Evolutionary conservation across 2,113 vertebrate species (phyloP).

Genomic region (Electrona antarctica): DNA sequence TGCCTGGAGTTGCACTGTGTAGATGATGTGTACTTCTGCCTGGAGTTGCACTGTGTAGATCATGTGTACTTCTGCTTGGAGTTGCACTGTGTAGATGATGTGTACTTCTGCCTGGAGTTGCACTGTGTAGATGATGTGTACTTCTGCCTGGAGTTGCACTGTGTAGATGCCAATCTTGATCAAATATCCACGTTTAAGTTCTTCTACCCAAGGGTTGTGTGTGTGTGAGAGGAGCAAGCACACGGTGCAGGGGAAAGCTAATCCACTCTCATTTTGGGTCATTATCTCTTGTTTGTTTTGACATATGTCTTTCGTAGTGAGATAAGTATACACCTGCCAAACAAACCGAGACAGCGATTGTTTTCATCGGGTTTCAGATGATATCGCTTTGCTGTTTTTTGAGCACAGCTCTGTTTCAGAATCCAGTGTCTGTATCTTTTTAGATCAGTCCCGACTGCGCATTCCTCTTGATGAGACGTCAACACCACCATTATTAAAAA

Average conservation of each 20-base stretch:
- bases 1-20: conserved; percentile 22
- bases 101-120: no score
- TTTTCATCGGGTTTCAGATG: conserved; percentile 39
- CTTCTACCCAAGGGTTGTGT: conserved; percentile 21
- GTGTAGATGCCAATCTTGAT: conserved; percentile 19
- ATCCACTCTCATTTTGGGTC: conserved; percentile 39
- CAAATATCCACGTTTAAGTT: conserved; percentile 40
- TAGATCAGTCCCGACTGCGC: conserved; percentile 26
- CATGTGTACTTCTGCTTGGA: no score
- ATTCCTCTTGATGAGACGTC: conserved; percentile 24
- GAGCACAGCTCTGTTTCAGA: conserved; percentile 35
- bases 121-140: no score
- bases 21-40: no score
- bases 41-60: no score
- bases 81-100: no score
- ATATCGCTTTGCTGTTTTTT: conserved; percentile 33
- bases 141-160: no score
- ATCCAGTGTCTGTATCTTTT: conserved; percentile 22
- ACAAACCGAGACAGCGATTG: conserved; percentile 27
- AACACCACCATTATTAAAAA: not conserved
- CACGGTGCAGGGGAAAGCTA: conserved; percentile 6
- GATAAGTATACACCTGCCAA: conserved; percentile 57
- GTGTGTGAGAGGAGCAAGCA: conserved; percentile 13
- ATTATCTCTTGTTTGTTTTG: conserved; percentile 26
- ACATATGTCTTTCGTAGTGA: conserved; percentile 34